These are phyloP conservation scores for Forpus xanthops DNA, from an alignment of 2,797 vertebrate species.

Conservation along the genomic window DNA sequence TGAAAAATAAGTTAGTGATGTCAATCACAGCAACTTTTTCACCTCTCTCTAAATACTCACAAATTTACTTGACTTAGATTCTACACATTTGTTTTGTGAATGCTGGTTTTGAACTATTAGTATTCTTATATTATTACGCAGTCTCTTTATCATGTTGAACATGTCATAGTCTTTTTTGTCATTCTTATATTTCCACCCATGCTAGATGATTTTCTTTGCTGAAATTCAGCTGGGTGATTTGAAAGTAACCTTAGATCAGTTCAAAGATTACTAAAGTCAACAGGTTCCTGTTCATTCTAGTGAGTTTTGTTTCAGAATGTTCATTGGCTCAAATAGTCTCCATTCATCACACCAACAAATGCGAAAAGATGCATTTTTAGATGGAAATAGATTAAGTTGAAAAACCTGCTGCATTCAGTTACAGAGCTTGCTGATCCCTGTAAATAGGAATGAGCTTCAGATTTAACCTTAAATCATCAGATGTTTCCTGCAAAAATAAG, in stretches of 20 bases:
- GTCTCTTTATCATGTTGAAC: not conserved
- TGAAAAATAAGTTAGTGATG: not conserved
- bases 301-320: not conserved
- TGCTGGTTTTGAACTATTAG: not conserved
- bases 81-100: not conserved
- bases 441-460: not conserved
- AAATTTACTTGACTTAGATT: not conserved
- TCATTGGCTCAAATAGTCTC: not conserved
- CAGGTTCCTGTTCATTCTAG: not conserved
- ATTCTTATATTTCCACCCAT: not conserved
- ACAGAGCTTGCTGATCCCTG: not conserved
- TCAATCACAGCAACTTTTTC: not conserved
- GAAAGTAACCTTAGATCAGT: not conserved
- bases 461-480: not conserved
- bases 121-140: not conserved
- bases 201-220: not conserved
- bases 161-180: not conserved
- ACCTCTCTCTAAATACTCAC: not conserved
- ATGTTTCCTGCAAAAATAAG: not conserved
- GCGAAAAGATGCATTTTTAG: not conserved
- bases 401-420: not conserved
- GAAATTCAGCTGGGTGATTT: not conserved
- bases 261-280: not conserved
- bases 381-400: not conserved
- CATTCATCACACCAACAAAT: not conserved